Conservation (phyloP, 2,113 vertebrate species). For the Rhagologus leucostigma region DNA sequence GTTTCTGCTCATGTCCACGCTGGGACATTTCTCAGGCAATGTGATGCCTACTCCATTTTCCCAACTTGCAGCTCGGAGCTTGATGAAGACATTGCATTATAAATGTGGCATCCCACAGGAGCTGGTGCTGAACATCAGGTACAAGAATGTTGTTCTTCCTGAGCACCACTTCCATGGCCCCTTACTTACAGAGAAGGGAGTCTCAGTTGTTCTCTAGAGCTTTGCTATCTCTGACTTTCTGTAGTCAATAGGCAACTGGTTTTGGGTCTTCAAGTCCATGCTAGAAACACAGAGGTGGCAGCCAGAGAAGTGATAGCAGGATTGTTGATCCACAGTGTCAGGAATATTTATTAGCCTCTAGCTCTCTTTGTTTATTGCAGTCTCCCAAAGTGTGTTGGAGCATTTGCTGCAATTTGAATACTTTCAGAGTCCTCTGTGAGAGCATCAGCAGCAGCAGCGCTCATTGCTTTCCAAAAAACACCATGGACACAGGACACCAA, state of each 20-base stretch:
- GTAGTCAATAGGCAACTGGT: not conserved
- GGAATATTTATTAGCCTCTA: not conserved
- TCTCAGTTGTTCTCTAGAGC: not conserved
- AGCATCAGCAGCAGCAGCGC: not conserved
- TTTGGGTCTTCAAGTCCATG: not conserved
- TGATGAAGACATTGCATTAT: not conserved
- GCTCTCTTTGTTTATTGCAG: not conserved
- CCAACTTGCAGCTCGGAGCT: accelerated
- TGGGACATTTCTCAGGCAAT: not conserved
- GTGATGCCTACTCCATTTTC: not conserved
- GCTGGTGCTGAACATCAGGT: not conserved
- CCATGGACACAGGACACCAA: not conserved
- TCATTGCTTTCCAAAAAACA: not conserved
- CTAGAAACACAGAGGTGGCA: not conserved
- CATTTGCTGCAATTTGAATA: not conserved
- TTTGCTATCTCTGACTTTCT: not conserved
- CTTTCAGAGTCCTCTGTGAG: not conserved
- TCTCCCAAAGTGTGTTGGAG: accelerated
- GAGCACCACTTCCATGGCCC: not conserved
- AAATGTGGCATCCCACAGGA: not conserved
- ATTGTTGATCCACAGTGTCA: not conserved
- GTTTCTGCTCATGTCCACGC: not conserved
- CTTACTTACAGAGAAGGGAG: not conserved
- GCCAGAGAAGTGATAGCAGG: not conserved
- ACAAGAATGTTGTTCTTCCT: not conserved